phyloP scores from a whole-genome alignment of 92 coral and sea anemone species.

The Metridium senile region DNA sequence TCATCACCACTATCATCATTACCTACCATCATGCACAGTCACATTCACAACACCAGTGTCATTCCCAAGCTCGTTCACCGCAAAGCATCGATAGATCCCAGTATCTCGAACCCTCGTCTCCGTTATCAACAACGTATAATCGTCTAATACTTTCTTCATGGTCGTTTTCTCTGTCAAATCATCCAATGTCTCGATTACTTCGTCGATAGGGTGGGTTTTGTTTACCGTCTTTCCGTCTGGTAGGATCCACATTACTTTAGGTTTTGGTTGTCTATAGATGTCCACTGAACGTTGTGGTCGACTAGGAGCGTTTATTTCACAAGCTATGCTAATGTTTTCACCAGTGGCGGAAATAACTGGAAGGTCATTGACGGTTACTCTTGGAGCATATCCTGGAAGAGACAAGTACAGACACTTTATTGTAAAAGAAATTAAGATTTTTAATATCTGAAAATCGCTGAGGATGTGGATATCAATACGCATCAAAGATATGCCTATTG shows the following conservation, averaged over 20 bases:
- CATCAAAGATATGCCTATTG: no score
- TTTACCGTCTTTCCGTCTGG: conserved; percentile 53
- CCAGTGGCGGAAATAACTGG: conserved; percentile 36
- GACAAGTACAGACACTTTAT: no score
- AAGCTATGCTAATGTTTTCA: conserved; percentile 68
- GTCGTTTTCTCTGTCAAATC: conserved; percentile 31
- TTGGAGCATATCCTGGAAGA: neutral
- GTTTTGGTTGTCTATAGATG: conserved; percentile 50
- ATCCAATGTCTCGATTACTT: conserved; percentile 52
- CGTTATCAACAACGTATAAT: conserved; percentile 60
- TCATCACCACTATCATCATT: neutral
- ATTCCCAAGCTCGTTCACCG: conserved; percentile 49
- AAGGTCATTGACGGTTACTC: neutral
- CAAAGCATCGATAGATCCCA: conserved; percentile 69
- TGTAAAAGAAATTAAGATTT: no score
- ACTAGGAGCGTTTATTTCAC: no score
- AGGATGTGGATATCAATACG: no score
- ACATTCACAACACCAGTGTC: conserved; percentile 39
- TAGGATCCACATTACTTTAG: conserved; percentile 52
- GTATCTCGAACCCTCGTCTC: conserved; percentile 46
- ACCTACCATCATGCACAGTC: conserved; percentile 61
- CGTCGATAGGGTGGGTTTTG: conserved; percentile 21
- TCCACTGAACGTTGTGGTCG: no score
- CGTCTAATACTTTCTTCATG: conserved; percentile 43
- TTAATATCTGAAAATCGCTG: no score